phyloP scores from a whole-genome alignment of 2,888 invertebrate genomes.

The Phorcus lineatus region DNA sequence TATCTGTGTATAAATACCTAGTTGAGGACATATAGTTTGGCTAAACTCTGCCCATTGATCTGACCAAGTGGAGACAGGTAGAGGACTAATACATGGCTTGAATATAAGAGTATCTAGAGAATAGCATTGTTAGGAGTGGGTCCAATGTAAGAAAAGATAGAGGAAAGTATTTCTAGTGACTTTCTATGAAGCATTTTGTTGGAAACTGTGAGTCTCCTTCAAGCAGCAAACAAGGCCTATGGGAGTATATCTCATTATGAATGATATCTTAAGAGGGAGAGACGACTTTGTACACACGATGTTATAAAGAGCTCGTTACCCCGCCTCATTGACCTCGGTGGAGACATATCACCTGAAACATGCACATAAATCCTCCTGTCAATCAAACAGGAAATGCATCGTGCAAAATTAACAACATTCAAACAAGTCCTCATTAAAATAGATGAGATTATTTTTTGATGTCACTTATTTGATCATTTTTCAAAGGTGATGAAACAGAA shows the following conservation, averaged over 20 bases:
- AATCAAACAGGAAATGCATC: constrained; percentile 14
- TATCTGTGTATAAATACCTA: not conserved
- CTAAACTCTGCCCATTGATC: not conserved
- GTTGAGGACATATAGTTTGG: not conserved
- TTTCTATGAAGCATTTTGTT: not conserved
- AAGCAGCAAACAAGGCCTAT: constrained; percentile 9
- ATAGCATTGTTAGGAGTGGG: constrained; percentile 4
- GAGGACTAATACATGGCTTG: not conserved
- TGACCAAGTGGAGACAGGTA: not conserved
- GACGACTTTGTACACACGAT: constrained; percentile 18
- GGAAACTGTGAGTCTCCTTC: not conserved
- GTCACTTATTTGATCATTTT: not conserved
- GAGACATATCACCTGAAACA: constrained; percentile 16
- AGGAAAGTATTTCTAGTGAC: not conserved
- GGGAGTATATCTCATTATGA: constrained; percentile 19
- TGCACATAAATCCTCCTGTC: constrained; percentile 16
- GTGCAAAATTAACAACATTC: not conserved
- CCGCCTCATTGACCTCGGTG: constrained; percentile 11
- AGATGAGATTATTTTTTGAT: not conserved
- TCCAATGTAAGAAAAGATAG: constrained; percentile 3
- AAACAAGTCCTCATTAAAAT: not conserved
- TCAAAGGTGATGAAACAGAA: not conserved
- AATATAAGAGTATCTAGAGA: constrained; percentile 11
- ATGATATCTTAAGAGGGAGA: constrained; percentile 3
- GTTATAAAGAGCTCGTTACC: not conserved